Conservation (phyloP, 2,797 vertebrate species). For the Luscinia megarhynchos region DNA sequence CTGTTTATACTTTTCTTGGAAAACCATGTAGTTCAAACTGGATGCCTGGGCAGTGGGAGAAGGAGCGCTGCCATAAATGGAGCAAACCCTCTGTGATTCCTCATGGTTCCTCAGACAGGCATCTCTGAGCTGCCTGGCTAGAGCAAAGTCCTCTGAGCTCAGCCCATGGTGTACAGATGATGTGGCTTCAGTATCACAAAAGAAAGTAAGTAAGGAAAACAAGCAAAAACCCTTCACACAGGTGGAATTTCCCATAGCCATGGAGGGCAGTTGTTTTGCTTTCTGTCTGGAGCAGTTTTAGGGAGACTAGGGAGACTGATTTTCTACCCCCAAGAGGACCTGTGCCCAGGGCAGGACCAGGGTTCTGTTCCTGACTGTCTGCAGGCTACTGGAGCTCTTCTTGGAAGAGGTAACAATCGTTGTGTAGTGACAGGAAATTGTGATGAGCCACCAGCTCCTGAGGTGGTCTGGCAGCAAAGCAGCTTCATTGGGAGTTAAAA, state of each 20-base stretch:
- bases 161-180: accelerated
- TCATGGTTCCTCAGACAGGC: neutral
- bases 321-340: too few species aligned
- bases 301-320: neutral
- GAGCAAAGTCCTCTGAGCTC: neutral
- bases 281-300: neutral
- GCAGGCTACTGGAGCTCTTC: neutral
- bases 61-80: neutral
- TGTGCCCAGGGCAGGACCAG: neutral
- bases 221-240: accelerated
- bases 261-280: accelerated
- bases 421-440: accelerated
- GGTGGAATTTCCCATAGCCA: neutral
- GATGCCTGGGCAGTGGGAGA: neutral
- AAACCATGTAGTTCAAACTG: neutral
- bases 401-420: neutral
- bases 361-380: neutral
- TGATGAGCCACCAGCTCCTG: neutral
- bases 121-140: neutral
- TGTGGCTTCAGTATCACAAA: neutral
- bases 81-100: neutral
- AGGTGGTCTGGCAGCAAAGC: neutral
- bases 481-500: neutral
- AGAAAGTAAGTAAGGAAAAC: neutral
- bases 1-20: conserved; percentile 27